Percentiles rank a stretch among this genome's conserved stretches.
Conservation (phyloP, 2,797 vertebrate genomes). For the Micrastur ruficollis region DNA sequence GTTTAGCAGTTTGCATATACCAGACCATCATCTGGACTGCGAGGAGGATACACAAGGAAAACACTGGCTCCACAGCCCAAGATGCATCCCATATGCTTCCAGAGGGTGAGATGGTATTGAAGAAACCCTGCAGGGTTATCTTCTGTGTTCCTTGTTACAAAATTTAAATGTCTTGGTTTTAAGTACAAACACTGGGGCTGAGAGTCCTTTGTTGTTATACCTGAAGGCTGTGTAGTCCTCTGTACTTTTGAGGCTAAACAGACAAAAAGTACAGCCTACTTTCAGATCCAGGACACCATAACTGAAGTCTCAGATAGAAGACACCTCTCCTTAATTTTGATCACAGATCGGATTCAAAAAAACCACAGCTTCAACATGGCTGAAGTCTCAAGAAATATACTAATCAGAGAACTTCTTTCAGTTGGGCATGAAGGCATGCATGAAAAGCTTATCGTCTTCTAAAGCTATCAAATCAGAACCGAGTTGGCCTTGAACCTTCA, state of each 20-base stretch:
- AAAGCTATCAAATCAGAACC: neutral
- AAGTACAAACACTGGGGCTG: neutral
- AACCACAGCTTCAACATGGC: neutral
- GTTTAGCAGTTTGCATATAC: neutral
- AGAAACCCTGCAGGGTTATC: neutral
- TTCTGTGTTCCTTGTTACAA: neutral
- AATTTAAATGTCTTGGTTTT: neutral
- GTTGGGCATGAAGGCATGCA: neutral
- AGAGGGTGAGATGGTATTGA: neutral
- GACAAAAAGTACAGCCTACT: neutral
- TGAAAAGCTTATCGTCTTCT: neutral
- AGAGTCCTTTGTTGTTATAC: neutral
- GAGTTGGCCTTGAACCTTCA: neutral
- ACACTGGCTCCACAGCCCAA: neutral
- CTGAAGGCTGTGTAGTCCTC: neutral
- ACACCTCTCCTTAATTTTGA: neutral
- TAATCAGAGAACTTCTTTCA: neutral
- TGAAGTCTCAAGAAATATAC: neutral
- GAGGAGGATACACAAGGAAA: neutral
- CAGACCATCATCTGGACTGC: neutral
- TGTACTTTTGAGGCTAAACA: neutral
- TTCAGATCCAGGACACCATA: neutral
- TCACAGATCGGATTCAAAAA: neutral
- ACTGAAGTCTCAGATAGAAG: neutral
- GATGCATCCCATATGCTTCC: neutral